A percentile compares a stretch with the other conserved stretches of the same genome.
These are phyloP conservation scores for Suricata suricatta DNA, from an alignment of 2,113 vertebrate species.

Conservation along the genomic window DNA sequence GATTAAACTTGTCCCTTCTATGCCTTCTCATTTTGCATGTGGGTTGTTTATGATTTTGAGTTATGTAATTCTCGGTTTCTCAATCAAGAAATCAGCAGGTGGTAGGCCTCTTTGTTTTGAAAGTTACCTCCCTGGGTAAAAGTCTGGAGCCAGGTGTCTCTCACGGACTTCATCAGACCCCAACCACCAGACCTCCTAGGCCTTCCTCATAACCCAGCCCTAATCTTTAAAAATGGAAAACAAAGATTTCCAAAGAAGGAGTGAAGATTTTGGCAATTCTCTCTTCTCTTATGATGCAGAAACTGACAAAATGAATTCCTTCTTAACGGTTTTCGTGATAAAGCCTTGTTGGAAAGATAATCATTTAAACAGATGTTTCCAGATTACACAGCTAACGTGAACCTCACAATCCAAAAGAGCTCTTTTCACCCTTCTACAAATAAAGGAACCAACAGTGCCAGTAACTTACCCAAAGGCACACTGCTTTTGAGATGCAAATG, in stretches of 20 bases:
- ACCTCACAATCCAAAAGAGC: neutral
- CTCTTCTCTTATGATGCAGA: neutral
- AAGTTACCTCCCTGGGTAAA: constrained; percentile 56
- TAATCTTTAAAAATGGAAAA: neutral
- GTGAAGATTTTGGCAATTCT: neutral
- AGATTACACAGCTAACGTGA: neutral
- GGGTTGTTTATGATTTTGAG: constrained; percentile 62
- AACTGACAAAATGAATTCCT: neutral
- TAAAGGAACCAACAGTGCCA: neutral
- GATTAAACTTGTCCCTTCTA: constrained; percentile 70
- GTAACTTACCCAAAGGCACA: neutral
- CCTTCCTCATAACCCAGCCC: constrained; percentile 7
- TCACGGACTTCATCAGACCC: constrained; percentile 8
- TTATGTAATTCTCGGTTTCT: constrained; percentile 75
- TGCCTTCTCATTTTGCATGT: constrained; percentile 55
- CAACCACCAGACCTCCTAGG: constrained; percentile 28
- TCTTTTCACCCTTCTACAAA: neutral
- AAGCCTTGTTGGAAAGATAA: neutral
- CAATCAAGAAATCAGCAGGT: constrained; percentile 76
- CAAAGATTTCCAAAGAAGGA: constrained; percentile 50
- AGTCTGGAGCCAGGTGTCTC: constrained; percentile 66
- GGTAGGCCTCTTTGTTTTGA: constrained; percentile 64
- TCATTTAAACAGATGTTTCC: neutral
- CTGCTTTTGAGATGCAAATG: neutral
- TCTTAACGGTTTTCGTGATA: neutral